Evolutionary conservation across 1,140 invertebrate species (phyloP).

Genomic region (Spodoptera litura): DNA sequence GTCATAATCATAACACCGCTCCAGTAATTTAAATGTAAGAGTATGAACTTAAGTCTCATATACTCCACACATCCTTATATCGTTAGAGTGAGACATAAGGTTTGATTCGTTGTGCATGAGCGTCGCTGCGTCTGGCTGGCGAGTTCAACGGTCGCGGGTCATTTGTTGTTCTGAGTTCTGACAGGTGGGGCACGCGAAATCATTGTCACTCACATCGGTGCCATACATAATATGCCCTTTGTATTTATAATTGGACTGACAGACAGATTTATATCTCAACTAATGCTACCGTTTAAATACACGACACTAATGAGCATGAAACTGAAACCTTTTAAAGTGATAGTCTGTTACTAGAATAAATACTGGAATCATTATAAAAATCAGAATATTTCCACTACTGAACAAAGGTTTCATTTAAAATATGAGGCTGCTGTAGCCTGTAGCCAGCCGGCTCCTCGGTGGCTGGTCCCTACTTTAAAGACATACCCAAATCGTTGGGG

Average conservation of each 20-base stretch:
- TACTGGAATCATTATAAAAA: too few species aligned
- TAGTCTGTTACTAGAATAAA: too few species aligned
- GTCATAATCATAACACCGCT: background rate
- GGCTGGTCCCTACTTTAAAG: too few species aligned
- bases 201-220: slow-evolving; percentile 5
- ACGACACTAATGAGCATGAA: too few species aligned
- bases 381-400: too few species aligned
- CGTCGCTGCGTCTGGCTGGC: slow-evolving; percentile 46
- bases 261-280: too few species aligned
- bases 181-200: slow-evolving; percentile 54
- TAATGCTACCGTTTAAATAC: too few species aligned
- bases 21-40: background rate
- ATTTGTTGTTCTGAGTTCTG: slow-evolving; percentile 46
- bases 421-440: too few species aligned
- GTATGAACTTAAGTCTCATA: background rate
- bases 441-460: too few species aligned
- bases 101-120: slow-evolving; percentile 37
- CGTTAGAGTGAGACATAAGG: slow-evolving; percentile 21
- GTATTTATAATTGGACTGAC: background rate
- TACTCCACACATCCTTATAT: background rate
- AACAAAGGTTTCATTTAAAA: too few species aligned
- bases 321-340: too few species aligned
- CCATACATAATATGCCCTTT: background rate
- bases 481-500: too few species aligned
- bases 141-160: slow-evolving; percentile 61